A percentile compares a stretch with the other conserved stretches of the same genome.
Evolutionary conservation across 2,797 vertebrate species (phyloP).

Genomic region (Tympanoctomys barrerae): DNA sequence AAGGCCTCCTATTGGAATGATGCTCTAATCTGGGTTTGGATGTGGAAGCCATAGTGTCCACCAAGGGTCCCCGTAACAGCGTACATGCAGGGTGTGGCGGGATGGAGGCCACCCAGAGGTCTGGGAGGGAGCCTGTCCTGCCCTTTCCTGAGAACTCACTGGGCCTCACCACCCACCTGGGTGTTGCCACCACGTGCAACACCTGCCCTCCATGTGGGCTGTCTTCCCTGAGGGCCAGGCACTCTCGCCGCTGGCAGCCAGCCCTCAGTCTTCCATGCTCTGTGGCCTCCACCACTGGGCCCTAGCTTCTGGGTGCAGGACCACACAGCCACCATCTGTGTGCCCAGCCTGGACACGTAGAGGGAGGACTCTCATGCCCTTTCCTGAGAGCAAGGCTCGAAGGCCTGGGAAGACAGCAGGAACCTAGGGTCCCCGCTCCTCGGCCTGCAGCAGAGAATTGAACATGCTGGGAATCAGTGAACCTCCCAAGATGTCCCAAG

Average conservation of each 20-base stretch:
- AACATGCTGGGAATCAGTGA: neutral
- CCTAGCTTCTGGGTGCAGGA: no score
- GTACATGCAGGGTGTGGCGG: accelerated
- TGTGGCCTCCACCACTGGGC: no score
- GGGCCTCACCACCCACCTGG: no score
- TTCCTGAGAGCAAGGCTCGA: neutral
- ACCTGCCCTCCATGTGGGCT: no score
- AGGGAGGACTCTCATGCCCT: neutral
- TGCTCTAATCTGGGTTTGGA: neutral
- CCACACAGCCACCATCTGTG: neutral
- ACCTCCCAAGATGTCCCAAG: no score
- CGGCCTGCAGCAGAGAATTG: neutral
- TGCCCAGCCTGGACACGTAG: neutral
- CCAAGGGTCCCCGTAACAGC: neutral
- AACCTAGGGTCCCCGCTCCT: neutral
- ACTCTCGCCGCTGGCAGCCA: no score
- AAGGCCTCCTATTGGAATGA: neutral
- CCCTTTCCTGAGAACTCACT: neutral
- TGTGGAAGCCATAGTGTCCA: neutral
- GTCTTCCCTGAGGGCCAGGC: no score
- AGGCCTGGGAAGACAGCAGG: neutral
- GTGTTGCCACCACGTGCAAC: no score
- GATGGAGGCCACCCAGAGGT: no score
- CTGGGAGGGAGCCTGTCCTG: neutral
- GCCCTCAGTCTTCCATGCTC: neutral